phyloP scores from a whole-genome alignment of 1,140 invertebrate species.

The Ceratoteleas bidentatus region DNA sequence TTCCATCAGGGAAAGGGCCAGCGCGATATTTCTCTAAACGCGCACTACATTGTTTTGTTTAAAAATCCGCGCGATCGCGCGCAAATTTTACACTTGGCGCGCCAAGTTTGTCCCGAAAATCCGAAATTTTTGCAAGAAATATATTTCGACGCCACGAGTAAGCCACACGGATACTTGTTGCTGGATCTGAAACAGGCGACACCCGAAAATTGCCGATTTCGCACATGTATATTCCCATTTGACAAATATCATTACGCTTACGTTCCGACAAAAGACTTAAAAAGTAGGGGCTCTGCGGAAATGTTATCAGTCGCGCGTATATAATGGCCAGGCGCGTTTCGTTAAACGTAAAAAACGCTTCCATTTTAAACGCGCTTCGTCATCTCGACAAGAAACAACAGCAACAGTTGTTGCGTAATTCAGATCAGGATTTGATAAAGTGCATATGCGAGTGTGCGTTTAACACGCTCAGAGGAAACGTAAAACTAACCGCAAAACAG shows the following conservation, averaged over 20 bases:
- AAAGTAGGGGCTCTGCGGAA: background rate
- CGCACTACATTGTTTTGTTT: background rate
- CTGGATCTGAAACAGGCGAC: background rate
- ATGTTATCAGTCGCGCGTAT: background rate
- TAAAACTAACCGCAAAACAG: too few relatives aligned
- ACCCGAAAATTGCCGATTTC: background rate
- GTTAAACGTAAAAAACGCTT: background rate
- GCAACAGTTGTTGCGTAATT: background rate
- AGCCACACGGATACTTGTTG: background rate
- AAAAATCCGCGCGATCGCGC: background rate
- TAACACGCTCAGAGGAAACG: background rate
- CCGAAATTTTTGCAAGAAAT: background rate
- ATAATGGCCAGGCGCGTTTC: background rate
- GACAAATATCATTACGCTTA: background rate
- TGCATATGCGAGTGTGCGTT: constrained; percentile 22
- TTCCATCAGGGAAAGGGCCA: background rate
- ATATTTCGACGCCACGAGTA: background rate
- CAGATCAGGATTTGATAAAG: background rate
- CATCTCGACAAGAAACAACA: constrained; percentile 2
- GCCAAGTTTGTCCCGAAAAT: too few relatives aligned
- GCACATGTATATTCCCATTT: background rate
- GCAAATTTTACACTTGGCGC: background rate
- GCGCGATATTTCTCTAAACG: background rate
- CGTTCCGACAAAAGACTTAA: background rate
- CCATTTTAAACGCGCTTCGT: background rate